Evolutionary conservation across 2,888 invertebrate species (phyloP).

Genomic region (Papilio gigon): DNA sequence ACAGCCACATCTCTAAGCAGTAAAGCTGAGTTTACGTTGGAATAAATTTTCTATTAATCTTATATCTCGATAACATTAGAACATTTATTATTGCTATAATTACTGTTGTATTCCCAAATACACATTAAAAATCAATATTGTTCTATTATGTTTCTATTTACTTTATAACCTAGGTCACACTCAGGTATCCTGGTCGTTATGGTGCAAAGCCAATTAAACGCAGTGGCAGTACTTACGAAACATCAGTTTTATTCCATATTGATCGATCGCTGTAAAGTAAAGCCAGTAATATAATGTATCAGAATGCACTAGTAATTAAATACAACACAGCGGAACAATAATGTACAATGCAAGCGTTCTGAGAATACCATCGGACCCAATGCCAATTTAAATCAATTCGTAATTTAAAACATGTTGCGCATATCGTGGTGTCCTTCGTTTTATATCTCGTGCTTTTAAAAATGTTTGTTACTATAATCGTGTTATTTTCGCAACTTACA

Average conservation of each 20-base stretch:
- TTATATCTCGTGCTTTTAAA: background rate
- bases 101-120: background rate
- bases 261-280: background rate
- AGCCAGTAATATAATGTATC: slow-evolving; percentile 3
- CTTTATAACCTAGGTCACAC: background rate
- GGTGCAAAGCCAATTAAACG: background rate
- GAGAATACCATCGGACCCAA: slow-evolving; percentile 43
- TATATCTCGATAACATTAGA: background rate
- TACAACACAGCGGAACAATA: slow-evolving; percentile 29
- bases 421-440: background rate
- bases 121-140: background rate
- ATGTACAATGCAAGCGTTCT: slow-evolving; percentile 7
- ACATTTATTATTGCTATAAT: background rate
- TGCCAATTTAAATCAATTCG: slow-evolving; percentile 50
- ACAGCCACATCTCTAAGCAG: slow-evolving; percentile 39
- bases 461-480: background rate
- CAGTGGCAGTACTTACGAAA: background rate
- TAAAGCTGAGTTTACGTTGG: slow-evolving; percentile 15
- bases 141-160: background rate
- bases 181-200: background rate
- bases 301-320: slow-evolving; percentile 13
- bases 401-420: slow-evolving; percentile 42
- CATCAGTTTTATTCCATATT: background rate
- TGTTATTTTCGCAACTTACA: background rate
- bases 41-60: background rate